A percentile compares a stretch with the other conserved stretches of the same genome.
phyloP scores from a whole-genome alignment of 2,113 vertebrate genomes.

The Microcebus lehilahytsara region DNA sequence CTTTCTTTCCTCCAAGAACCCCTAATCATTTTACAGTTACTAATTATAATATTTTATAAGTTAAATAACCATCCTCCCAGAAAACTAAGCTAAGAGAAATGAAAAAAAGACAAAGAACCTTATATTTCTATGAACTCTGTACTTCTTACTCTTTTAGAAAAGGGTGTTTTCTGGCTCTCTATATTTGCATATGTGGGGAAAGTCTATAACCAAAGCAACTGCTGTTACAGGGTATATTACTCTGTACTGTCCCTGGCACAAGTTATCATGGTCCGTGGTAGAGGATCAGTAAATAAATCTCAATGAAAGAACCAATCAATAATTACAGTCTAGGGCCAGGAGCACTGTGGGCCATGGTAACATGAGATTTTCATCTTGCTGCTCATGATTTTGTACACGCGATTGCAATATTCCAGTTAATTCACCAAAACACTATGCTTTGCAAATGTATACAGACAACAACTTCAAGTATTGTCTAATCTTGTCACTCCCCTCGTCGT shows the following conservation, averaged over 20 bases:
- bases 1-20: constrained; percentile 20
- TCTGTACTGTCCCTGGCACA: neutral
- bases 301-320: neutral
- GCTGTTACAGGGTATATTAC: neutral
- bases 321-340: neutral
- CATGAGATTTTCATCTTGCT: neutral
- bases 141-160: constrained; percentile 21
- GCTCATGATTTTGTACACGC: constrained; percentile 56
- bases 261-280: neutral
- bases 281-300: constrained; percentile 17
- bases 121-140: neutral
- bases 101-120: neutral
- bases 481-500: constrained; percentile 67
- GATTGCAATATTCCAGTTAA: constrained; percentile 75
- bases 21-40: neutral
- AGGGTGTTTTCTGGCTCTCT: neutral
- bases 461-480: constrained; percentile 63
- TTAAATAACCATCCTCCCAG: neutral
- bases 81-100: neutral
- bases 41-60: constrained; percentile 30
- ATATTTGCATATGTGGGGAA: neutral
- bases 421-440: constrained; percentile 65
- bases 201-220: neutral
- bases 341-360: neutral
- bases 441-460: neutral